Evolutionary conservation across 2,113 vertebrate genomes (phyloP), one percentile per base, ranked within the genome.

Genomic region (Lipotes vexillifer): DNA sequence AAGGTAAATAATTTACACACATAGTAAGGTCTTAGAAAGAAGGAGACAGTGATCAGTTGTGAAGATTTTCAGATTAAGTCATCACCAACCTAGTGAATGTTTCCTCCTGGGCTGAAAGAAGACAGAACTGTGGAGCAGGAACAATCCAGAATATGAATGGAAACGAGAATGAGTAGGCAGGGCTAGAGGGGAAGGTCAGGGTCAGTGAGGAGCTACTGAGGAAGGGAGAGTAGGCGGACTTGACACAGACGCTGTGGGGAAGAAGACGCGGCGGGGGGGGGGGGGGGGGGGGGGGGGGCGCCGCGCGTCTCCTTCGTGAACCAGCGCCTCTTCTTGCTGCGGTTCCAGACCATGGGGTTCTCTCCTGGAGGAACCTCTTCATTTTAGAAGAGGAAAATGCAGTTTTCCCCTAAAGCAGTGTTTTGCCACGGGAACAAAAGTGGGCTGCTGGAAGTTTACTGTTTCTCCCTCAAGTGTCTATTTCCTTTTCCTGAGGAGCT

Each of bases 391-490:
- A 49, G 44, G 44, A 84, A 63, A 33, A 31, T 12, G 63, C 71
- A 46, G 2, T 46, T 71, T 44, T 3, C 36, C 36, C 25, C 31
- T 33, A 0, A 15, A 27, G 33, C 6, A 18, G 72, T 17, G 5
- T 65, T 87, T 72, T 15, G 2, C 21, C 49, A 1, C 63, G n/a
- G 25, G 3, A n/a, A 59, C 2, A 2, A 20, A 3, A 27, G 17
- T 1, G 65, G 89, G 68, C 68, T 21, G 5, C 68, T 7, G 46
- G 66, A 13, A 21, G 25, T 29, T 12, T 3, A 7, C n/a, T 0
- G 1, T 6, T 12, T 13, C 7, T 17, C 17, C 20, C 33, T n/a
- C 6, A 1, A 11, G 0, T n/a, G 5, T 21, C 41, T 33, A 6
- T 5, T 71, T 49, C 21, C 52, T 71, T 0, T 63, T 14, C 5